Conservation (phyloP, 2,797 vertebrate genomes). For the Picus viridis region DNA sequence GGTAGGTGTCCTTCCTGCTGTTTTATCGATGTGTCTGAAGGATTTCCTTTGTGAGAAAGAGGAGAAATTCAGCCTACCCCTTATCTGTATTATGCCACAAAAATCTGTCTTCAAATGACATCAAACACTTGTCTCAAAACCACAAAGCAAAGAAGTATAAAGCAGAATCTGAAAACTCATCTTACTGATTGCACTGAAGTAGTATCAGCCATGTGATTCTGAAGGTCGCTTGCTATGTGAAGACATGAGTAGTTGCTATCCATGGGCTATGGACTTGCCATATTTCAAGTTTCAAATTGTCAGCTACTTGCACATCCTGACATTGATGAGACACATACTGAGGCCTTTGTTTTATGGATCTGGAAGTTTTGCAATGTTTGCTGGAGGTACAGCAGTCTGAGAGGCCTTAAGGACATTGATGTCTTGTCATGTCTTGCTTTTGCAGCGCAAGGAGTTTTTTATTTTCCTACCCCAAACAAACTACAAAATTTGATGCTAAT, state of each 20-base stretch:
- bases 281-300: not conserved
- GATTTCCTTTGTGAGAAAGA: conserved; percentile 46
- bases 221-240: not conserved
- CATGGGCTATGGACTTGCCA: not conserved
- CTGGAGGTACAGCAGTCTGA: not conserved
- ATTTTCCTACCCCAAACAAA: not conserved
- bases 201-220: not conserved
- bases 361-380: not conserved
- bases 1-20: conserved; percentile 66
- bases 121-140: conserved; percentile 52
- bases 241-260: not conserved
- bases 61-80: conserved; percentile 14
- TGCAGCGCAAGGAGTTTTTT: not conserved
- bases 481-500: not conserved
- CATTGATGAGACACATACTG: not conserved
- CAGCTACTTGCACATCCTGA: not conserved
- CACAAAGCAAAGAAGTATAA: not conserved
- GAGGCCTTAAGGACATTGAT: not conserved
- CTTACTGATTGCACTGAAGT: not conserved
- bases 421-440: not conserved
- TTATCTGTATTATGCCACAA: not conserved
- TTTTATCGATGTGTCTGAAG: conserved; percentile 49
- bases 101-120: conserved; percentile 49
- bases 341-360: not conserved
- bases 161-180: not conserved